phyloP scores from a whole-genome alignment of 1,140 invertebrate species.

The Planococcus citri region DNA sequence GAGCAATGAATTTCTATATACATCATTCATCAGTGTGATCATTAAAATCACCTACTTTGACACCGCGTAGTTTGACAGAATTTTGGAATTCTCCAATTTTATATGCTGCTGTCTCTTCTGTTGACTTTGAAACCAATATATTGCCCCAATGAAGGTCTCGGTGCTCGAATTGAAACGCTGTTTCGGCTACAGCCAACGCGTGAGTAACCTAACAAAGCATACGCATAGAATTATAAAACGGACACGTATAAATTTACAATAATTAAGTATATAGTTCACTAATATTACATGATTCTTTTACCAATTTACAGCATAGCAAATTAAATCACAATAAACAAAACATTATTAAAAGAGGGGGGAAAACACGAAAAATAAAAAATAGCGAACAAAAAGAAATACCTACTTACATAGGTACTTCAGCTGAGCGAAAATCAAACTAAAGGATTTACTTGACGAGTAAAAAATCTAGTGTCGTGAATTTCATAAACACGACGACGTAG shows the following conservation, averaged over 20 bases:
- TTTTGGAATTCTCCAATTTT: conserved; percentile 38
- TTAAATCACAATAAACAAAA: not conserved
- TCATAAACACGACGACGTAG: conserved; percentile 26
- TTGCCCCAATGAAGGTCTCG: conserved; percentile 90
- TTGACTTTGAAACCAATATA: conserved; percentile 54
- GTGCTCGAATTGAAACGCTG: conserved; percentile 75
- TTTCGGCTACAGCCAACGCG: conserved; percentile 70
- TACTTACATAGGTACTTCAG: too few species aligned
- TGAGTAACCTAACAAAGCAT: conserved; percentile 44
- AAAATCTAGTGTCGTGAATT: conserved; percentile 44
- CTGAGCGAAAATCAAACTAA: not conserved
- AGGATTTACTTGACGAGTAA: conserved; percentile 31
- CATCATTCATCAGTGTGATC: not conserved
- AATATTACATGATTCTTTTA: too few species aligned
- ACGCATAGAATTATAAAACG: too few species aligned
- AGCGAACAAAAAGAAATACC: not conserved
- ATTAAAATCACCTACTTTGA: conserved; percentile 35
- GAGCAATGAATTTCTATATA: too few species aligned
- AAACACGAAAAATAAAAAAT: not conserved
- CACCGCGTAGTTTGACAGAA: conserved; percentile 39
- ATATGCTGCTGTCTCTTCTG: conserved; percentile 39
- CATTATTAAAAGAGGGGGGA: too few species aligned
- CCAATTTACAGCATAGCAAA: not conserved
- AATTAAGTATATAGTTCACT: too few species aligned
- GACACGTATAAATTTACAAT: too few species aligned